Evolutionary conservation across 2,797 vertebrate species (phyloP).

Genomic region (Clangula hyemalis): DNA sequence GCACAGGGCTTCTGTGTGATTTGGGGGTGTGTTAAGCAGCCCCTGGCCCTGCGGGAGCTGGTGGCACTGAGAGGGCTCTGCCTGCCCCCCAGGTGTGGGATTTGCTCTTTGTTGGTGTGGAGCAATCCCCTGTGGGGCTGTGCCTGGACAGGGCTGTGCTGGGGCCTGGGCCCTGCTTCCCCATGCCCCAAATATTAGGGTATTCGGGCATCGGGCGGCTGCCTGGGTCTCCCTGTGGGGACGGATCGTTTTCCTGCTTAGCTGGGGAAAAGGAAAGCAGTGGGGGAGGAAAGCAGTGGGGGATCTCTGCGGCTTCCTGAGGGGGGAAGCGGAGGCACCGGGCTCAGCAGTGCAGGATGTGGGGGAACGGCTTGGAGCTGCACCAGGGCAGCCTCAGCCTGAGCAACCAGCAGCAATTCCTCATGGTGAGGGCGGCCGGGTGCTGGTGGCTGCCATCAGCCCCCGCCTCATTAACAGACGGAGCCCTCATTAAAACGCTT

Average conservation of each 20-base stretch:
- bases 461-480: background rate
- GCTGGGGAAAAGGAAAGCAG: accelerated
- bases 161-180: accelerated
- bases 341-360: no score
- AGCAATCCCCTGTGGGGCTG: no score
- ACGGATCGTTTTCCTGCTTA: no score
- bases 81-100: accelerated
- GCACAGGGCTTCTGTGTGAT: no score
- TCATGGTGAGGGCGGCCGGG: background rate
- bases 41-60: accelerated
- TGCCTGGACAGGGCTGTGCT: no score
- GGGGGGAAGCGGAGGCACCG: no score
- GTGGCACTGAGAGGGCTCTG: accelerated
- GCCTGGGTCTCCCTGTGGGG: accelerated
- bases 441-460: background rate
- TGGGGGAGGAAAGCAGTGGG: accelerated
- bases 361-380: background rate
- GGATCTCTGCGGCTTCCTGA: no score
- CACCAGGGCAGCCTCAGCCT: background rate
- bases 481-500: background rate
- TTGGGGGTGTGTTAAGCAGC: accelerated
- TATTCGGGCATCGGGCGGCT: background rate
- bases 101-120: background rate
- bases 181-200: background rate
- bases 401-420: no score